Conservation (phyloP, 2,888 invertebrate genomes). For the Loripinus fragilis region DNA sequence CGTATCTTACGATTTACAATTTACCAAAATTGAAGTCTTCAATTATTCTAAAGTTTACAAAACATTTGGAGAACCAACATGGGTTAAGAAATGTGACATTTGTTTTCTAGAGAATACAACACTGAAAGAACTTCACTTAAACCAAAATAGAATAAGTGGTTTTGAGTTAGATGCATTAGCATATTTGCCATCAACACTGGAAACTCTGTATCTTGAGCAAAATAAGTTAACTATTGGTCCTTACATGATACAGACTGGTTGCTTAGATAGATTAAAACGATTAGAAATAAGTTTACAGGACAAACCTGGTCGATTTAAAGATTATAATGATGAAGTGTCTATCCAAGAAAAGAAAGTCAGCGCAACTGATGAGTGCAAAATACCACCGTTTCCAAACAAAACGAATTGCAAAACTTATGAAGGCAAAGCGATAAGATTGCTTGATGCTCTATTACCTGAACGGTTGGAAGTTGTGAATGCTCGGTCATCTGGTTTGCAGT, state of each 20-base stretch:
- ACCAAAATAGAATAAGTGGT: constrained; percentile 27
- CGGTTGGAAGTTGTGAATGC: background rate
- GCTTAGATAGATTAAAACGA: background rate
- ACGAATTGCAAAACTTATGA: background rate
- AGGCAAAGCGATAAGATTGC: background rate
- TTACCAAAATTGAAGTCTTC: constrained; percentile 34
- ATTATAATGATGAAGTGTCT: constrained; percentile 14
- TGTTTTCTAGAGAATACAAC: constrained; percentile 48
- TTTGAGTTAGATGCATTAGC: constrained; percentile 30
- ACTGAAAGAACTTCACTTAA: constrained; percentile 28
- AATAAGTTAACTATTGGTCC: constrained; percentile 48
- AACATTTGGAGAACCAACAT: constrained; percentile 38
- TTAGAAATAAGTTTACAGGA: constrained; percentile 18
- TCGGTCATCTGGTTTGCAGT: background rate
- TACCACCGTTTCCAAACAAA: background rate
- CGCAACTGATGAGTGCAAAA: background rate
- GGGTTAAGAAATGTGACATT: constrained; percentile 29
- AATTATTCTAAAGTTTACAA: constrained; percentile 33
- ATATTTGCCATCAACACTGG: constrained; percentile 29
- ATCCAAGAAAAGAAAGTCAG: background rate
- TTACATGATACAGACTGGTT: constrained; percentile 36
- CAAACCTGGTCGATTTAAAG: background rate
- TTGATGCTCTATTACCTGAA: background rate
- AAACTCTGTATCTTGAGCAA: constrained; percentile 26
- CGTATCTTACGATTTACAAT: constrained; percentile 44